Evolutionary conservation across 2,797 vertebrate species (phyloP), one percentile per base, ranked within the genome.

Genomic region (Paedocypris micromegethes): DNA sequence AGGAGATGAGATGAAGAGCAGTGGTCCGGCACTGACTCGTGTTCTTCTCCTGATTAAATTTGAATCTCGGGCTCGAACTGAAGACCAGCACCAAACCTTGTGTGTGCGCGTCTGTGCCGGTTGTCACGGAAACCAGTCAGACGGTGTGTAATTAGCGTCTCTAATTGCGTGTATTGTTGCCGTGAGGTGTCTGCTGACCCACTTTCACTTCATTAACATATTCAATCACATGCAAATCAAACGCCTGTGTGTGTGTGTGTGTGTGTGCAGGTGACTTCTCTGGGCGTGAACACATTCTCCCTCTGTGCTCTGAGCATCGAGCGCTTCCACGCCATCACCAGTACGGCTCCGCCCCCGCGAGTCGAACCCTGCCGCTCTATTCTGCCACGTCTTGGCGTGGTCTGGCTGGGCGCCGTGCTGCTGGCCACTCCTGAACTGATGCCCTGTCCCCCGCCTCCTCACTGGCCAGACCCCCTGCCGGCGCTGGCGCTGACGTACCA

Each of bases 241-340:
- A 23, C 23, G 23, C 23, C 23, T 23, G 23, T 23, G 23, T 23
- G 46, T 5, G 23, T 23, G 9, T 64, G 43, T 9, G 52, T 3
- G 53, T 8, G 3, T 4, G 1, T 55, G n/a, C 79, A 98, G 96
- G 94, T 98, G 48, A 91, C 92, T 0, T 95, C 94, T 0, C 85
- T 96, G 75, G 95, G 96, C 0, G 90, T 98, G 69, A 93, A 91
- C 62, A 98, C 96, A 4, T 98, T 98, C 85, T 97, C 94, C 77
- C 92, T 98, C 58, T 98, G 96, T 0, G 96, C 96, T 0, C 85
- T 98, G 77, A 93, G 94, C 63, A 97, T 98, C 0, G 95, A 98
- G 75, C 91, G 93, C 45, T 98, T 98, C 85, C 95, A 97, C 0
- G 87, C 88, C 0, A 91, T 94, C 76, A 95, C 94, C 38, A 90